Percentiles rank a stretch among this genome's conserved stretches.
Conservation (phyloP, 2,888 invertebrate genomes). For the Cephus nigrinus region DNA sequence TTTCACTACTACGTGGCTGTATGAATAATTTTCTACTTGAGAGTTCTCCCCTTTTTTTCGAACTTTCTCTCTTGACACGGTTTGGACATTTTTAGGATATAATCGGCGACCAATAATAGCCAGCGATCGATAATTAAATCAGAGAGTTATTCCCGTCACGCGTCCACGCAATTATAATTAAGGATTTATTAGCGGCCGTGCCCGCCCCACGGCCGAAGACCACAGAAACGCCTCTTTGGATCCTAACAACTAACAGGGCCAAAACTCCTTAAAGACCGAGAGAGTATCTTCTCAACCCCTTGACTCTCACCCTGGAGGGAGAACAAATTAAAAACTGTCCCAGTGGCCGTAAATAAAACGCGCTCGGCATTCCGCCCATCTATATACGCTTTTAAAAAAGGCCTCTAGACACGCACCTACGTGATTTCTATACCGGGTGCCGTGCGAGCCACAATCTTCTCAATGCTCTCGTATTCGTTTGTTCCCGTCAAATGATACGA, state of each 20-base stretch:
- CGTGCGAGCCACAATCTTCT: slow-evolving; percentile 3
- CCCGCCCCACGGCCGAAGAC: slow-evolving; percentile 51
- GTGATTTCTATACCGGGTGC: slow-evolving; percentile 57
- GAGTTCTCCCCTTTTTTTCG: too few species aligned
- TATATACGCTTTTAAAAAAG: slow-evolving; percentile 54
- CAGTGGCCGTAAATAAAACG: slow-evolving; percentile 65
- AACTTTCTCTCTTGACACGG: too few species aligned
- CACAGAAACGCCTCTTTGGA: slow-evolving; percentile 58
- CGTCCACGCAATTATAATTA: slow-evolving; percentile 66
- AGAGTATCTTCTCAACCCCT: slow-evolving; percentile 27
- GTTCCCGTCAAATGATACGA: background rate
- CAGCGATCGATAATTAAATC: slow-evolving; percentile 64
- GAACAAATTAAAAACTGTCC: slow-evolving; percentile 67
- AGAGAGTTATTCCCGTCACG: slow-evolving; percentile 65
- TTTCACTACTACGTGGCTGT: too few species aligned
- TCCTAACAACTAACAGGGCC: slow-evolving; percentile 63
- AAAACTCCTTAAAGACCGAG: slow-evolving; percentile 58
- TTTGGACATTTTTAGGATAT: background rate
- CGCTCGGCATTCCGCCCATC: slow-evolving; percentile 61
- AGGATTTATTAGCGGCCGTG: slow-evolving; percentile 63
- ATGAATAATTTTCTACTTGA: too few species aligned
- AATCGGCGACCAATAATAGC: slow-evolving; percentile 39
- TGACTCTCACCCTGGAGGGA: slow-evolving; percentile 46
- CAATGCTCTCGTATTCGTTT: background rate
- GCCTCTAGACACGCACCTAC: slow-evolving; percentile 60